These are phyloP conservation scores for Amblyjoppa proteus DNA, from an alignment of 2,888 invertebrate genomes.

Conservation along the genomic window DNA sequence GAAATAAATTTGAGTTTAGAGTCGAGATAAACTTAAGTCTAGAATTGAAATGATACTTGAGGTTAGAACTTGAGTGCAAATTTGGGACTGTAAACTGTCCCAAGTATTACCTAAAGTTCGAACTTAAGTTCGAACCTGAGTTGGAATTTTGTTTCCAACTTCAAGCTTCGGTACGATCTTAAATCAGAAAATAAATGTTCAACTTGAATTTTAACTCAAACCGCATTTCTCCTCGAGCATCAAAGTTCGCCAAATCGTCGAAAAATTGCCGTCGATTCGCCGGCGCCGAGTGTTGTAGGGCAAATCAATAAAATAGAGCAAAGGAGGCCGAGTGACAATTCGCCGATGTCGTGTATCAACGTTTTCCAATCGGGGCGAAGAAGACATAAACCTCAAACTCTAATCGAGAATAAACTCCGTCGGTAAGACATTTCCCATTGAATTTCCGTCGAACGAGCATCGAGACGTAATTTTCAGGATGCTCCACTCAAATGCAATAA, in stretches of 20 bases:
- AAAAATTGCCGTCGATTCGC: not conserved
- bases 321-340: conserved; percentile 34
- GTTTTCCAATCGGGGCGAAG: conserved; percentile 33
- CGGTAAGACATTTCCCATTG: conserved; percentile 76
- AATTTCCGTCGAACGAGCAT: conserved; percentile 77
- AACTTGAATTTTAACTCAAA: not conserved
- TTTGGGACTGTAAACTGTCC: not conserved
- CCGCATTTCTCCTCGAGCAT: not conserved
- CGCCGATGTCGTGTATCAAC: conserved; percentile 18
- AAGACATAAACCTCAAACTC: not conserved
- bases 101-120: not conserved
- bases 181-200: not conserved
- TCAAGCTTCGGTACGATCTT: no score
- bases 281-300: not conserved
- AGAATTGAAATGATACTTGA: no score
- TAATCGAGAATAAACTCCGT: not conserved
- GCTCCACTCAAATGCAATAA: conserved; percentile 78
- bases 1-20: not conserved
- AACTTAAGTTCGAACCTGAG: not conserved
- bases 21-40: not conserved
- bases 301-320: conserved; percentile 8
- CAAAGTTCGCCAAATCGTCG: not conserved
- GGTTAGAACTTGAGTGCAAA: no score
- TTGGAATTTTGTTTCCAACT: not conserved
- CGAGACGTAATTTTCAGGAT: conserved; percentile 70